These are phyloP conservation scores for Calypte anna DNA, from an alignment of 2,113 vertebrate genomes.

Conservation along the genomic window DNA sequence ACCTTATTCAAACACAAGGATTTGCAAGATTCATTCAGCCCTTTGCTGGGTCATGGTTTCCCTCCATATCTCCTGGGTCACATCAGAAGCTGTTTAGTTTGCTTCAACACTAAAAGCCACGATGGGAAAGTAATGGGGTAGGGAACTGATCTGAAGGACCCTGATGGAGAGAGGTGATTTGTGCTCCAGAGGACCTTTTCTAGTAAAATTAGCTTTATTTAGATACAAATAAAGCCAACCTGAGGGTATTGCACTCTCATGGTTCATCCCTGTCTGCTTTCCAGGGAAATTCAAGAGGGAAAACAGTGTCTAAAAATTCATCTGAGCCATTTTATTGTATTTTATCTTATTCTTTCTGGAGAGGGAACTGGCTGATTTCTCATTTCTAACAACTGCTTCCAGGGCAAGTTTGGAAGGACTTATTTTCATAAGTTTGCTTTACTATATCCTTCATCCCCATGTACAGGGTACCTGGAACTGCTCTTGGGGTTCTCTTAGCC, in stretches of 20 bases:
- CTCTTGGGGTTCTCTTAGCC: not conserved
- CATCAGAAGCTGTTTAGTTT: not conserved
- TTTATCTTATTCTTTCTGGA: not conserved
- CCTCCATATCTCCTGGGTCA: fast-evolving
- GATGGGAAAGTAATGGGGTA: not conserved
- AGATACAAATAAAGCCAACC: not conserved
- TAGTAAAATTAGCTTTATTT: not conserved
- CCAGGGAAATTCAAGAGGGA: constrained; percentile 28
- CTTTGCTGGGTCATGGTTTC: not conserved
- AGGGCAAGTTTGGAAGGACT: not conserved
- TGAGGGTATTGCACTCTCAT: not conserved
- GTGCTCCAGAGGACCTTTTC: not conserved
- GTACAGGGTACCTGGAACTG: not conserved
- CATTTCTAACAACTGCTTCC: not conserved
- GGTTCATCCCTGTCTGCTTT: not conserved
- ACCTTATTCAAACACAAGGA: not conserved
- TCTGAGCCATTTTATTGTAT: not conserved
- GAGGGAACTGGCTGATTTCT: not conserved
- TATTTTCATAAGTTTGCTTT: not conserved
- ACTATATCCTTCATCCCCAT: not conserved
- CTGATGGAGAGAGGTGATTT: not conserved
- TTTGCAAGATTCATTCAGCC: not conserved
- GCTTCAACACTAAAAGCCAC: fast-evolving
- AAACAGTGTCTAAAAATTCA: not conserved
- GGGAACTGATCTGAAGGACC: not conserved